Base-by-base conservation (phyloP, 2,888 invertebrate genomes). In the Eurytoma californica region DNA sequence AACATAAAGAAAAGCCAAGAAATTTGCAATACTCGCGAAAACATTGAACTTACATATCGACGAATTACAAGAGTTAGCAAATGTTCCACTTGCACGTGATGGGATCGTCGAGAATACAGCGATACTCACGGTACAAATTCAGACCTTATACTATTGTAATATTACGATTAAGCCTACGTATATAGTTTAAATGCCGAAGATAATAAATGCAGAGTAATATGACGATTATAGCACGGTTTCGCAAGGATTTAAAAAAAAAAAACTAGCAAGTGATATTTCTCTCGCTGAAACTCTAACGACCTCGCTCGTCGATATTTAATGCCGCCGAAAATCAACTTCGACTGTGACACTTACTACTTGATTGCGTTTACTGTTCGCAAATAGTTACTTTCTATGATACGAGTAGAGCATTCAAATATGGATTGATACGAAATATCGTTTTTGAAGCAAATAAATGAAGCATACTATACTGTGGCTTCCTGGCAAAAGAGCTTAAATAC, bases 51-150 rank as follows among this genome's bases (percentile, higher is more conserved):
- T 39, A 39, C 39, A 39, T 39, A 39, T 39, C 39, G 39, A 39
- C 9, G 39, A 39, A 39, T 30, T 30, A 39, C 1, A 9, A 39
- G 39, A 9, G 39, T 39, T 39, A 39, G 7, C 7, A 39, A 39
- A 39, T 69, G 55, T 39, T 16, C 14, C 3, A 51, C 61, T 77
- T 66, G 76, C 77, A 57, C 72, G 55, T 77, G 82, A 78, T 85
- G 83, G 84, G 84, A 83, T 83, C 39, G 39, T 58, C 67, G 79
- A 79, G 83, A 72, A 79, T 82, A 82, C 83, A 83, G 84, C 80
- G 84, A 85, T 84, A 86, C 85, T 86, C 83, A 87, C 87, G 88
- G 89, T 90, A 89, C 89, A 90, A 90, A 89, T 86, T 87, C 88
- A 87, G 86, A 89, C 86, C 86, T 89, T 88, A 88, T 60, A 58